Conservation (phyloP, 1,140 invertebrate species). For the Zaprionus tsacasi region DNA sequence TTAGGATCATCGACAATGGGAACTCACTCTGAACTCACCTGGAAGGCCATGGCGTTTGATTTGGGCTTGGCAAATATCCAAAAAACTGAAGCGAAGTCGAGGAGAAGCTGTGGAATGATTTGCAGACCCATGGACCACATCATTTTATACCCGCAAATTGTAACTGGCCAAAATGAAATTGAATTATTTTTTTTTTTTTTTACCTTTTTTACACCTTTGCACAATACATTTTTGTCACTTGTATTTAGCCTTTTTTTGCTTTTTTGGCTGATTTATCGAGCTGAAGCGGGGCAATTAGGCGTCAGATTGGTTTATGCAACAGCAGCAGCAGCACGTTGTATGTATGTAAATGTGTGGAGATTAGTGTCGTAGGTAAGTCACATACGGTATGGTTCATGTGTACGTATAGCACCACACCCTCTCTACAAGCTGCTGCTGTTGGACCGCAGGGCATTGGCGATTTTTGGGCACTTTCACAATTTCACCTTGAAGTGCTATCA, state of each 20-base stretch:
- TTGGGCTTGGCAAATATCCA: constrained; percentile 51
- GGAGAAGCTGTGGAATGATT: constrained; percentile 74
- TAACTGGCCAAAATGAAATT: constrained; percentile 42
- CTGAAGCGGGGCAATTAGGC: constrained; percentile 15
- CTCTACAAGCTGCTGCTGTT: constrained; percentile 38
- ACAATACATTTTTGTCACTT: constrained; percentile 70
- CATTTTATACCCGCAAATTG: constrained; percentile 63
- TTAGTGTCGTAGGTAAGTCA: constrained; percentile 68
- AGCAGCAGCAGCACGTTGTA: neutral
- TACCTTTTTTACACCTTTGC: constrained; percentile 52
- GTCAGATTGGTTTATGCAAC: constrained; percentile 72
- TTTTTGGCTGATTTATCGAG: constrained; percentile 59
- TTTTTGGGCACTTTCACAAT: constrained; percentile 68
- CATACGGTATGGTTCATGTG: neutral
- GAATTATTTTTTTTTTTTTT: constrained; percentile 31
- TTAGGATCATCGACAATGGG: neutral
- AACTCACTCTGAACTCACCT: constrained; percentile 43
- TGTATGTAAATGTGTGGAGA: constrained; percentile 54
- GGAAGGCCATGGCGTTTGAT: constrained; percentile 70
- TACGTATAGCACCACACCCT: constrained; percentile 25
- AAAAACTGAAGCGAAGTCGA: constrained; percentile 48
- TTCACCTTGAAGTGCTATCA: constrained; percentile 65
- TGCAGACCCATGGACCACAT: constrained; percentile 42
- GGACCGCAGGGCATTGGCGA: constrained; percentile 49
- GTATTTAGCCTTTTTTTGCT: constrained; percentile 34